Percentiles rank a stretch among this genome's conserved stretches.
Conservation (phyloP, 1,140 invertebrate genomes). For the Ericerus pela region DNA sequence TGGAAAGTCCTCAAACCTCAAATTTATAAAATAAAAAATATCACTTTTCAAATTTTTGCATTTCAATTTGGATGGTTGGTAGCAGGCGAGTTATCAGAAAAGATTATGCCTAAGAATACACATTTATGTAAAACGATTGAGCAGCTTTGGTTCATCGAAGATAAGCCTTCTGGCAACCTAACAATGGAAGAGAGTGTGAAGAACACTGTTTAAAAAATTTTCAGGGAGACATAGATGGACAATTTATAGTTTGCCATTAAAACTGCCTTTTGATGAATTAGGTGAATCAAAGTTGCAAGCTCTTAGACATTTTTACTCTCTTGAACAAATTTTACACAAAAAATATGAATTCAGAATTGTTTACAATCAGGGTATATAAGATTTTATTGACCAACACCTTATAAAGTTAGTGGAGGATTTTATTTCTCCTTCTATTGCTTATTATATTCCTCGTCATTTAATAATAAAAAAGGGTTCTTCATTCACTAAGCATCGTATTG, state of each 20-base stretch:
- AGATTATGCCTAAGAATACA: neutral
- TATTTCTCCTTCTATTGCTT: neutral
- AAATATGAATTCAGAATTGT: neutral
- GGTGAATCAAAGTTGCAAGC: neutral
- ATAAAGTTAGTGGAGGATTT: neutral
- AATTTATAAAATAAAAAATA: neutral
- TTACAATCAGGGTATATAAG: neutral
- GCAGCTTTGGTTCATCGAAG: neutral
- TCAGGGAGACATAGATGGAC: neutral
- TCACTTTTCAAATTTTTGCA: too few relatives aligned
- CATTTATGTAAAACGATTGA: neutral
- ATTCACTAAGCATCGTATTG: constrained; percentile 13
- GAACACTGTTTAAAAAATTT: neutral
- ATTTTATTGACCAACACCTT: neutral
- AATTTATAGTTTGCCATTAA: constrained; percentile 4
- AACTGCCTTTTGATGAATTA: neutral
- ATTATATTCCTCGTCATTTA: constrained; percentile 17
- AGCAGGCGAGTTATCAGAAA: neutral
- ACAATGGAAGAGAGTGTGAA: neutral
- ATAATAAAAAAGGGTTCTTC: constrained; percentile 13
- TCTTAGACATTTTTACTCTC: neutral
- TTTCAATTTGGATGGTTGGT: neutral
- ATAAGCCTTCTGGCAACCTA: neutral
- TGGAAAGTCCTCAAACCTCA: neutral
- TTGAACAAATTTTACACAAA: neutral